phyloP scores from a whole-genome alignment of 2,888 invertebrate genomes.

The Lordiphosa fenestrarum region DNA sequence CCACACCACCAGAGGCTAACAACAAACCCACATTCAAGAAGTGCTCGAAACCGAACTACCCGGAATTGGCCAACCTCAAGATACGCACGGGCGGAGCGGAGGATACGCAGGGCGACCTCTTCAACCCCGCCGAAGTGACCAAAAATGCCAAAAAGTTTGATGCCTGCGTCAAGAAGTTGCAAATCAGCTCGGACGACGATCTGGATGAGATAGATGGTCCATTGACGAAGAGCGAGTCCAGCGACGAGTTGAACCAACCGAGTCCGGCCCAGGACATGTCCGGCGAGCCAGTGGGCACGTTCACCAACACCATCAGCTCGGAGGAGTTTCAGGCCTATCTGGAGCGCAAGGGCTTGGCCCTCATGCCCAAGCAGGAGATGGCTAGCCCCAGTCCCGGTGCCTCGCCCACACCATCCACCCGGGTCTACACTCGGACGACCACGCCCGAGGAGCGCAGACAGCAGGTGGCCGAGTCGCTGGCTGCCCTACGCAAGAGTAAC shows the following conservation, averaged over 20 bases:
- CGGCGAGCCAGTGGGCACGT: conserved; percentile 47
- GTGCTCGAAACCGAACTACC: conserved; percentile 79
- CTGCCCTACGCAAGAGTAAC: conserved; percentile 45
- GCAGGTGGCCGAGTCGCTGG: conserved; percentile 44
- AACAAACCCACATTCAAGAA: conserved; percentile 73
- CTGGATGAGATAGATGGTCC: conserved; percentile 79
- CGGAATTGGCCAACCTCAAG: conserved; percentile 79
- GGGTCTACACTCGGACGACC: conserved; percentile 11
- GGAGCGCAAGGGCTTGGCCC: conserved; percentile 76
- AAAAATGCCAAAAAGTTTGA: conserved; percentile 80
- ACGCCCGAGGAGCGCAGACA: conserved; percentile 34
- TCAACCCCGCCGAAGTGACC: conserved; percentile 79
- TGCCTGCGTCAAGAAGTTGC: conserved; percentile 77
- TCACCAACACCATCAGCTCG: conserved; percentile 80
- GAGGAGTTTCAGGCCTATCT: conserved; percentile 79
- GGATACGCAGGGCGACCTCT: conserved; percentile 63
- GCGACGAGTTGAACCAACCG: conserved; percentile 69
- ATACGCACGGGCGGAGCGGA: conserved; percentile 77
- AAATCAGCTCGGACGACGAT: conserved; percentile 79
- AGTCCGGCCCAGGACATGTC: conserved; percentile 4
- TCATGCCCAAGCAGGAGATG: conserved; percentile 70
- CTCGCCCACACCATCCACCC: conserved; percentile 8
- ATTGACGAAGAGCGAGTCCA: conserved; percentile 77
- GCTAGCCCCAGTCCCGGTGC: conserved; percentile 42
- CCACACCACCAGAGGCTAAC: conserved; percentile 31